A percentile compares a stretch with the other conserved stretches of the same genome.
phyloP scores from a whole-genome alignment of 2,888 invertebrate genomes.

The Nowickia ferox region DNA sequence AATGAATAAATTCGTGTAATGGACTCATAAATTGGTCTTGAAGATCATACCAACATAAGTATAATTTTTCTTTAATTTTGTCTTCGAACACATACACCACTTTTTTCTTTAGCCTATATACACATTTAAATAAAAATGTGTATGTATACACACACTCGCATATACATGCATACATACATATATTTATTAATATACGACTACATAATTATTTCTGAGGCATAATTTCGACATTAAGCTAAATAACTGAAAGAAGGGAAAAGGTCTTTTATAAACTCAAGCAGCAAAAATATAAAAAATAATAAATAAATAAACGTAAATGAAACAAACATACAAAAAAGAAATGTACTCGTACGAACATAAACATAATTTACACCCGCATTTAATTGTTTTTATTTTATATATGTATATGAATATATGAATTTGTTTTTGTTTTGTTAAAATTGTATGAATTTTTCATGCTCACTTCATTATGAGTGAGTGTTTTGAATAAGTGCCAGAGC shows the following conservation, averaged over 20 bases:
- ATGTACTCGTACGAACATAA: background rate
- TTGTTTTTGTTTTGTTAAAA: conserved; percentile 18
- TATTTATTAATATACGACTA: too few relatives aligned
- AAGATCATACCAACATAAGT: too few relatives aligned
- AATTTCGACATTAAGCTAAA: conserved; percentile 45
- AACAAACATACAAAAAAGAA: background rate
- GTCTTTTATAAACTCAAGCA: conserved; percentile 1
- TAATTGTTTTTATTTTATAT: conserved; percentile 40
- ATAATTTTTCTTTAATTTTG: too few relatives aligned
- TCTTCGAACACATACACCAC: too few relatives aligned
- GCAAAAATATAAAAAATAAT: background rate
- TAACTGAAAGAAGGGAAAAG: conserved; percentile 1
- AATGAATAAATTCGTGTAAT: too few relatives aligned
- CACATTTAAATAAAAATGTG: too few relatives aligned
- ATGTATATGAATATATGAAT: conserved; percentile 10
- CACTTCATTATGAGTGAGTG: conserved; percentile 48
- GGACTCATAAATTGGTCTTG: too few relatives aligned
- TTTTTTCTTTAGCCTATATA: too few relatives aligned
- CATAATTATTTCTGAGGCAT: conserved; percentile 12
- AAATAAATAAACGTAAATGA: conserved; percentile 6
- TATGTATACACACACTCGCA: background rate
- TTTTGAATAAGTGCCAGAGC: conserved; percentile 5
- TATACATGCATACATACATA: background rate
- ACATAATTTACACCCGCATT: conserved; percentile 68
- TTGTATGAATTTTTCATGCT: conserved; percentile 45